phyloP scores from a whole-genome alignment of 2,888 invertebrate genomes.

The Celastrina argiolus region DNA sequence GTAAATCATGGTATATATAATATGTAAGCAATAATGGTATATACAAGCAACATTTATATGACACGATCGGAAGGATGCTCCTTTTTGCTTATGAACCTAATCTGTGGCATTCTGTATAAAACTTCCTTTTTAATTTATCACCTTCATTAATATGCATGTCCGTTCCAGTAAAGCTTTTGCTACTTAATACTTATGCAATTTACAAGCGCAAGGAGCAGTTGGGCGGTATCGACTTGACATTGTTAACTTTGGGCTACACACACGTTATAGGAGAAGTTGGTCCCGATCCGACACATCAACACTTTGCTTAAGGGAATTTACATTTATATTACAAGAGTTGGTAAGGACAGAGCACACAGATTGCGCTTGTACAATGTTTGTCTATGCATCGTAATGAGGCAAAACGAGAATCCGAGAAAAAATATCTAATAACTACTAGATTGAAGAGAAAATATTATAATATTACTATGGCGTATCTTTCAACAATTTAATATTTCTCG shows the following conservation, averaged over 20 bases:
- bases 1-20: too few relatives aligned
- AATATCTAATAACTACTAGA: background rate
- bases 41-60: too few relatives aligned
- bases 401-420: background rate
- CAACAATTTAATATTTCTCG: too few relatives aligned
- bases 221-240: slow-evolving; percentile 9
- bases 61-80: too few relatives aligned
- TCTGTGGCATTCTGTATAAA: too few relatives aligned
- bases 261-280: slow-evolving; percentile 23
- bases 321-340: slow-evolving; percentile 24
- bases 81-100: too few relatives aligned
- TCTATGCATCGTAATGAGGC: background rate
- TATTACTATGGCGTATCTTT: too few relatives aligned
- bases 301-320: slow-evolving; percentile 25
- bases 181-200: slow-evolving; percentile 1
- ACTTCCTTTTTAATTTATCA: background rate
- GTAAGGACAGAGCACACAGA: background rate
- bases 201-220: slow-evolving; percentile 14
- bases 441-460: too few relatives aligned
- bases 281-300: slow-evolving; percentile 21
- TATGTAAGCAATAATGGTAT: too few relatives aligned
- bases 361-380: background rate
- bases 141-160: background rate
- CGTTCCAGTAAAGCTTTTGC: background rate
- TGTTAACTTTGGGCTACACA: slow-evolving; percentile 21